Evolutionary conservation across 1,140 invertebrate genomes (phyloP).

Genomic region (Glomeris maerens): DNA sequence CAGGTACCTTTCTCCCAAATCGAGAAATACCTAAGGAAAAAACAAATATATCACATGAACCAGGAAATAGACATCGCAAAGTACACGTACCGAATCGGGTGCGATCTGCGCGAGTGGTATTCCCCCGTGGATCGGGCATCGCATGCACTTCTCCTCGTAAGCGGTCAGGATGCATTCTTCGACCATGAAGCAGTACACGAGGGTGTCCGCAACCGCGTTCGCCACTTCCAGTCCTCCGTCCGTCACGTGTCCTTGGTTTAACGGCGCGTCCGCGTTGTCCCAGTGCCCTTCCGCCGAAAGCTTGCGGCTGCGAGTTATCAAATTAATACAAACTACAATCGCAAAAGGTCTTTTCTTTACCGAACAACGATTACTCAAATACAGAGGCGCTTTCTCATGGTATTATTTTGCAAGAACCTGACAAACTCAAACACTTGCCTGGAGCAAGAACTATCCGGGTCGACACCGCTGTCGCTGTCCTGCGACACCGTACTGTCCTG

Average conservation of each 20-base stretch:
- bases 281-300: constrained; percentile 66
- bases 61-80: constrained; percentile 3
- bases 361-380: neutral
- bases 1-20: constrained; percentile 62
- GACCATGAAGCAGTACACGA: constrained; percentile 50
- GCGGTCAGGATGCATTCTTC: constrained; percentile 89
- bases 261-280: constrained; percentile 20
- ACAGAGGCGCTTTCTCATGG: neutral
- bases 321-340: too few relatives aligned
- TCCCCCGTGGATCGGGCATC: constrained; percentile 59
- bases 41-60: too few relatives aligned
- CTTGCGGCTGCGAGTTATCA: constrained; percentile 44
- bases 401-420: neutral
- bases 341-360: too few relatives aligned
- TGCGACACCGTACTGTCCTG: constrained; percentile 60
- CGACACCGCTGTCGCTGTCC: constrained; percentile 57
- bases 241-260: constrained; percentile 14
- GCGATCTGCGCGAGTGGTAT: constrained; percentile 56
- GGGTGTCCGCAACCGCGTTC: constrained; percentile 13
- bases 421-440: constrained; percentile 22
- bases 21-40: constrained; percentile 56
- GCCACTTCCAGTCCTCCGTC: constrained; percentile 14
- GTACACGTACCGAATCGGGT: constrained; percentile 51
- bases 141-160: constrained; percentile 50
- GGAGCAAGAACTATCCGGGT: constrained; percentile 43